phyloP scores from a whole-genome alignment of 2,797 vertebrate species.

The Pangasius mekongensis region DNA sequence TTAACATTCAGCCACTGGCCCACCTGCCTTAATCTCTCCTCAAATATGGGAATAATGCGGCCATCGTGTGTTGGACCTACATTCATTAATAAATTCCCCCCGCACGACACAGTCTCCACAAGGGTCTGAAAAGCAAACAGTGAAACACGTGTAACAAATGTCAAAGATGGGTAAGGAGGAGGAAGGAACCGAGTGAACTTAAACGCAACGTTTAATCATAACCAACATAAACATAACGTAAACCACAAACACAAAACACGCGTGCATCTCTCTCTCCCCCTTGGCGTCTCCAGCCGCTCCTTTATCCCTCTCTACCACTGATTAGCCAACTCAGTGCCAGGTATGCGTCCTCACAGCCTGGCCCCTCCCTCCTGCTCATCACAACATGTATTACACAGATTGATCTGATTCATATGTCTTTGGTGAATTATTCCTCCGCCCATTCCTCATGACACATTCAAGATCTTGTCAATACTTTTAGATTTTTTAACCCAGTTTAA shows the following conservation, averaged over 20 bases:
- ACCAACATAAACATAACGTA: too few relatives aligned
- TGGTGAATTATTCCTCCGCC: neutral
- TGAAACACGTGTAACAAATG: neutral
- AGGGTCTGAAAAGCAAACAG: conserved; percentile 75
- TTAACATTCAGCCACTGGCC: conserved; percentile 91
- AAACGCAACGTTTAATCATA: too few relatives aligned
- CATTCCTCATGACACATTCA: neutral
- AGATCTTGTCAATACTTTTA: neutral
- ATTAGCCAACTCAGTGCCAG: too few relatives aligned
- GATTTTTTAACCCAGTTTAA: neutral
- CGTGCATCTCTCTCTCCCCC: too few relatives aligned
- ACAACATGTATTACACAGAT: neutral
- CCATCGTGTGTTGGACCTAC: conserved; percentile 90
- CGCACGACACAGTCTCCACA: conserved; percentile 90
- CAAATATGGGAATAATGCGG: conserved; percentile 84
- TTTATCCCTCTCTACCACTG: too few relatives aligned
- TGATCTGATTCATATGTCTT: neutral
- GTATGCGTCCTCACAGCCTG: too few relatives aligned
- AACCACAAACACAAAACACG: too few relatives aligned
- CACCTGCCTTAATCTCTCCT: conserved; percentile 91
- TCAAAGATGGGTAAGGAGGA: too few relatives aligned
- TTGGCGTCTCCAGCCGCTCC: too few relatives aligned
- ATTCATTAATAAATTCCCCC: conserved; percentile 95
- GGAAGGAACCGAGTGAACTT: too few relatives aligned
- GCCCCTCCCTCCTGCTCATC: too few relatives aligned